Evolutionary conservation across 1,140 invertebrate genomes (phyloP).

Genomic region (Drosophila eugracilis): DNA sequence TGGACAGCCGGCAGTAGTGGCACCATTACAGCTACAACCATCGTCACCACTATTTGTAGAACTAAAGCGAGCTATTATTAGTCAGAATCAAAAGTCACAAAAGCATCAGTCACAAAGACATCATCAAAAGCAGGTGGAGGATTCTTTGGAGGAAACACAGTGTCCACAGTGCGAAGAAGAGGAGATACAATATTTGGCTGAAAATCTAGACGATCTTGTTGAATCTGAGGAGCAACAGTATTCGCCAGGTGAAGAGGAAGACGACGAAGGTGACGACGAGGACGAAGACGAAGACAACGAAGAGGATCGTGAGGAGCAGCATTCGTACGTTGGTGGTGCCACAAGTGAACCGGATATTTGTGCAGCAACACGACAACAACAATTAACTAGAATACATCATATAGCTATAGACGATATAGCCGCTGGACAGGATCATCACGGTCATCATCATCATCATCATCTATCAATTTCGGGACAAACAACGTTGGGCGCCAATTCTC

Average conservation of each 20-base stretch:
- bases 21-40: slow-evolving; percentile 36
- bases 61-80: slow-evolving; percentile 75
- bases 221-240: slow-evolving; percentile 27
- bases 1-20: slow-evolving; percentile 45
- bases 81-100: slow-evolving; percentile 22
- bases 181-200: slow-evolving; percentile 19
- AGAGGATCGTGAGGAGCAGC: slow-evolving; percentile 7
- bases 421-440: slow-evolving; percentile 30
- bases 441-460: not conserved
- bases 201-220: slow-evolving; percentile 28
- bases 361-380: slow-evolving; percentile 39
- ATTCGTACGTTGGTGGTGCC: slow-evolving; percentile 39
- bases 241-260: slow-evolving; percentile 25
- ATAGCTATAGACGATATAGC: slow-evolving; percentile 70
- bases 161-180: slow-evolving; percentile 56
- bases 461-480: slow-evolving; percentile 20
- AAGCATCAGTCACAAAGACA: not conserved
- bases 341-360: slow-evolving; percentile 73
- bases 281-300: slow-evolving; percentile 19
- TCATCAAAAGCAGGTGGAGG: slow-evolving; percentile 8
- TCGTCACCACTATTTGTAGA: slow-evolving; percentile 64
- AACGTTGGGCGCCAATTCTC: slow-evolving; percentile 57
- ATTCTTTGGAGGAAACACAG: slow-evolving; percentile 20
- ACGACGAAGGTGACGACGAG: slow-evolving; percentile 22
- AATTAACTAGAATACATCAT: slow-evolving; percentile 65